phyloP scores from a whole-genome alignment of 2,113 vertebrate genomes.

The Herpetotheres cachinnans region DNA sequence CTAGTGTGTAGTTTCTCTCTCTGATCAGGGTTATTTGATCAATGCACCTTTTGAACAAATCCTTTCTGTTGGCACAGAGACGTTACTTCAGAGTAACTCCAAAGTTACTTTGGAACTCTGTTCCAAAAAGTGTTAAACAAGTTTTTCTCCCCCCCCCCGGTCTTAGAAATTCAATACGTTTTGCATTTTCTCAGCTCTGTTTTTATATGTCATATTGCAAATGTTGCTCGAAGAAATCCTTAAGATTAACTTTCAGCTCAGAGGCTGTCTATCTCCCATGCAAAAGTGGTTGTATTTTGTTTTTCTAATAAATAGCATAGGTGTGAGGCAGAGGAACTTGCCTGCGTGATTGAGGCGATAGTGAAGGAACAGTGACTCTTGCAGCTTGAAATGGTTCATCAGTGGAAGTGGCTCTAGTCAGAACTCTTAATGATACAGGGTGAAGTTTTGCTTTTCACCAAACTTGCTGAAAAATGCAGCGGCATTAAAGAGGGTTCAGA shows the following conservation, averaged over 20 bases:
- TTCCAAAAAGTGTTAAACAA: background rate
- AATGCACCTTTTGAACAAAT: background rate
- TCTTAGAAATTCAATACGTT: background rate
- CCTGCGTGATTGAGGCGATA: background rate
- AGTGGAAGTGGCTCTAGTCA: background rate
- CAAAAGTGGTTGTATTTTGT: background rate
- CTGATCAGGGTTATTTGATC: background rate
- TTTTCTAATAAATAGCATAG: background rate
- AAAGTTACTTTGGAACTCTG: background rate
- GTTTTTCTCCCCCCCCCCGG: background rate
- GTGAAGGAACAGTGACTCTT: background rate
- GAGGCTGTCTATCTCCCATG: background rate
- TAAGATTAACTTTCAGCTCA: background rate
- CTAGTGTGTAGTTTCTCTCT: background rate
- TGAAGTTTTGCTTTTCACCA: conserved; percentile 48
- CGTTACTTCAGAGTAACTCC: background rate
- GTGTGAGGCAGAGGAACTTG: background rate
- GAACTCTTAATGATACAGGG: background rate
- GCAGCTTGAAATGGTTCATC: background rate
- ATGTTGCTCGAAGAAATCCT: background rate
- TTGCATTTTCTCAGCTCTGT: background rate
- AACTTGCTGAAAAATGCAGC: conserved; percentile 43
- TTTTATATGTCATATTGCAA: background rate
- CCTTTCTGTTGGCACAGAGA: background rate
- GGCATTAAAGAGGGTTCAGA: conserved; percentile 44